Base-by-base conservation (phyloP, 2,888 invertebrate species). In the Byasa hedistus region DNA sequence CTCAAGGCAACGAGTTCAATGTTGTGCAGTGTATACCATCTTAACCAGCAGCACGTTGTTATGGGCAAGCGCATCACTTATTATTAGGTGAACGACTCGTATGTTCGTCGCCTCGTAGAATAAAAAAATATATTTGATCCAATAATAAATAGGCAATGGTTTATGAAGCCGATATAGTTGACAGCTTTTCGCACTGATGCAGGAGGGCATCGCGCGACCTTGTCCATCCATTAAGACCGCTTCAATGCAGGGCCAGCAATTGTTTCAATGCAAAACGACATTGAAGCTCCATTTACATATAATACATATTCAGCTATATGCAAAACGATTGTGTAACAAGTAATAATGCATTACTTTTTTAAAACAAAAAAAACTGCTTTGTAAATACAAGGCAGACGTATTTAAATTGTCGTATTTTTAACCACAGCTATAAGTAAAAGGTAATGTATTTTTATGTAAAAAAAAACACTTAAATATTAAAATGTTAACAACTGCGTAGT, bases 161-260 rank as follows among this genome's bases (percentile, higher is more conserved):
- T 22, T 39, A 39, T 19, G 22, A 51, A 39, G 64, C 24, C 36
- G 36, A 63, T 57, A 57, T 21, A 52, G 52, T 57, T 54, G 39
- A 39, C 52, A 58, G 58, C 39, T 64, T 58, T 58, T 64, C 54
- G 54, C 58, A 58, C 3, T 24, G 32, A 48, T 22, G 48, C 56
- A 27, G 57, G 57, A 32, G 61, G 61, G 54, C 52, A 52, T 57
- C 57, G 57, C 15, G 39, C 64, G 64, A 27, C 64, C 64, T 64
- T 64, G 64, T 64, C 32, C 22, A 17, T 64, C 39, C 36, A 54
- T 64, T 54, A 58, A 21, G 32, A 58, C 24, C 21, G 52, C n/a
- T 58, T 32, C 58, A 57, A 58, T 64, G 32, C 54, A 64, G 15
- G 24, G 19, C n/a, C 59, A 58, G 52, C 58, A 64, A 58, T 64